phyloP scores from a whole-genome alignment of 2,113 vertebrate species.

The Tychaedon coryphoeus region DNA sequence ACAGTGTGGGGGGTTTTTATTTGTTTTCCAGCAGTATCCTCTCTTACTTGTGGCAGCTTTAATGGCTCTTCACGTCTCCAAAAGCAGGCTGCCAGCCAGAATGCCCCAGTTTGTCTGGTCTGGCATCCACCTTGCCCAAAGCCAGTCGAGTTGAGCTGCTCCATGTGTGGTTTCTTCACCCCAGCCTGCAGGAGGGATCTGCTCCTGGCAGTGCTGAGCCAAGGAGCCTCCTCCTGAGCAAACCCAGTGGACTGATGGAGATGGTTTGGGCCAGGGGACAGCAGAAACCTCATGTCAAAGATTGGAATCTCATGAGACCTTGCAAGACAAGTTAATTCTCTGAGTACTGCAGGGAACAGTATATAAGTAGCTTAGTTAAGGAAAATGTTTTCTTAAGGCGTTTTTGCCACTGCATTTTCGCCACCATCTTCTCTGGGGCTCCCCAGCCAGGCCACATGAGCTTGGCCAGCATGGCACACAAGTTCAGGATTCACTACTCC shows the following conservation, averaged over 20 bases:
- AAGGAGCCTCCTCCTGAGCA: not conserved
- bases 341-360: not conserved
- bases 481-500: not conserved
- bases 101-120: not conserved
- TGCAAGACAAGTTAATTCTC: not conserved
- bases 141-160: not conserved
- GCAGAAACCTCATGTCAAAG: not conserved
- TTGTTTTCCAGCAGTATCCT: not conserved
- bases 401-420: not conserved
- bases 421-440: not conserved
- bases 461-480: not conserved
- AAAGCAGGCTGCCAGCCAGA: not conserved
- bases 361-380: not conserved
- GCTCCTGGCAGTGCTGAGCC: not conserved
- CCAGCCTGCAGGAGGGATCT: not conserved
- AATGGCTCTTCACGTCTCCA: not conserved
- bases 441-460: not conserved
- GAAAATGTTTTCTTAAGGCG: not conserved
- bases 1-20: not conserved
- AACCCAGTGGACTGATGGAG: not conserved
- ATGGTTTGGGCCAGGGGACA: not conserved
- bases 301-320: not conserved
- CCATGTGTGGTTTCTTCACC: not conserved
- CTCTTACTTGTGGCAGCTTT: not conserved
- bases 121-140: not conserved